A percentile compares a stretch with the other conserved stretches of the same genome.
Evolutionary conservation across 2,888 invertebrate species (phyloP).

Genomic region (Cephus nigrinus): DNA sequence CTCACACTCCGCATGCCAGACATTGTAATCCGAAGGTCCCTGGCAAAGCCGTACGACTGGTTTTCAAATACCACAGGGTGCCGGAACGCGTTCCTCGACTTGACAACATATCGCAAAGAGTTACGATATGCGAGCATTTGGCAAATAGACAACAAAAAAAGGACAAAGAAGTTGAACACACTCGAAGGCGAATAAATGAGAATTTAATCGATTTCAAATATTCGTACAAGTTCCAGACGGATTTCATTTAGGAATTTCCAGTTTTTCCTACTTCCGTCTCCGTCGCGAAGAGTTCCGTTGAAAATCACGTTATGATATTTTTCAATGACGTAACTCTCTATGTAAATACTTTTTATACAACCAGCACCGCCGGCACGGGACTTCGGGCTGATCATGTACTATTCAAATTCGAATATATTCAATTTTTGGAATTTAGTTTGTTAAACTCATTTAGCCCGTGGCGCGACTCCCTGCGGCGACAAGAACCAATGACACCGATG

Average conservation of each 20-base stretch:
- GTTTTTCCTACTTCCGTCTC: neutral
- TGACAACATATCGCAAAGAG: neutral
- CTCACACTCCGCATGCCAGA: conserved; percentile 37
- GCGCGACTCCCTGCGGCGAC: neutral
- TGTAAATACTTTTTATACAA: conserved; percentile 1
- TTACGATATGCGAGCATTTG: neutral
- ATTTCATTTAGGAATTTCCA: neutral
- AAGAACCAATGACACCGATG: neutral
- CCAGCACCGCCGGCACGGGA: conserved; percentile 24
- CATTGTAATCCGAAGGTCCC: conserved; percentile 48
- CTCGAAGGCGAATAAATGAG: neutral
- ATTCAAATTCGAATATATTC: conserved; percentile 56
- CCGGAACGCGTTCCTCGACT: conserved; percentile 21
- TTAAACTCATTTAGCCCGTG: conserved; percentile 37
- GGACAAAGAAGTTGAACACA: neutral
- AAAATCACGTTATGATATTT: neutral
- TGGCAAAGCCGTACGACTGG: conserved; percentile 48
- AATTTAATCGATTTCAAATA: neutral
- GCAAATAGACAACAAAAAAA: neutral
- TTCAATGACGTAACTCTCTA: neutral
- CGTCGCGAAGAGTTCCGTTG: neutral
- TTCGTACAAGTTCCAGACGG: neutral
- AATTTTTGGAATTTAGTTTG: conserved; percentile 51
- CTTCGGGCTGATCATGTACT: conserved; percentile 42
- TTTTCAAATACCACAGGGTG: conserved; percentile 32